Conservation (phyloP, 1,140 invertebrate species). For the Papilio polytes region DNA sequence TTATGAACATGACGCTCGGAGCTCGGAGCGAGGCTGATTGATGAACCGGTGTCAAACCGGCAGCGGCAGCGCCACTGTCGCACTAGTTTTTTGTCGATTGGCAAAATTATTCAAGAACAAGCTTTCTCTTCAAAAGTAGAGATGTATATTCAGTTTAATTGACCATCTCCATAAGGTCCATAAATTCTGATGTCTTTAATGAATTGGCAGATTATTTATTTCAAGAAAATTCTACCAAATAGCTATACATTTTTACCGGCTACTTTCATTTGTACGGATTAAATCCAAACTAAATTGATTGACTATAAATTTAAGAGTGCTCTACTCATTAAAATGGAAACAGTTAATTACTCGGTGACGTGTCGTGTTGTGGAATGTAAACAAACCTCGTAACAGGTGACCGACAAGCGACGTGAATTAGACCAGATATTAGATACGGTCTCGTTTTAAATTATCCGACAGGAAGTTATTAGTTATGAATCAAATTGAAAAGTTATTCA, state of each 20-base stretch:
- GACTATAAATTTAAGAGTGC: not conserved
- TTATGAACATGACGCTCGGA: not conserved
- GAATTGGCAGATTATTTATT: not conserved
- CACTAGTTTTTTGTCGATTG: not conserved
- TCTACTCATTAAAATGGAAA: not conserved
- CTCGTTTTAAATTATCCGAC: slow-evolving; percentile 33
- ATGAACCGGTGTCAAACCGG: not conserved
- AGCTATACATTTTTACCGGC: not conserved
- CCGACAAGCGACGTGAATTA: slow-evolving; percentile 21
- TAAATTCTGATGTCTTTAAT: too few relatives aligned
- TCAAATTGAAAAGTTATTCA: slow-evolving; percentile 30
- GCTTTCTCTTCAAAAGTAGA: not conserved
- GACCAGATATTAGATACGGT: slow-evolving; percentile 31
- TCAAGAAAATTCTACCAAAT: not conserved
- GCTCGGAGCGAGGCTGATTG: slow-evolving; percentile 26
- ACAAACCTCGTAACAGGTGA: slow-evolving; percentile 25
- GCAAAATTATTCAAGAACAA: not conserved
- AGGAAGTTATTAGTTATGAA: slow-evolving; percentile 40
- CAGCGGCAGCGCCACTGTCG: slow-evolving; percentile 17
- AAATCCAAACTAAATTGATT: not conserved
- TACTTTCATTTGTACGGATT: not conserved
- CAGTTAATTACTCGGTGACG: slow-evolving; percentile 5
- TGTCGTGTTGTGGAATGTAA: slow-evolving; percentile 9
- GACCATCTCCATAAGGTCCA: too few relatives aligned
- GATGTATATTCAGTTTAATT: too few relatives aligned